Evolutionary conservation across 2,888 invertebrate genomes (phyloP).

Genomic region (Nineta flava): DNA sequence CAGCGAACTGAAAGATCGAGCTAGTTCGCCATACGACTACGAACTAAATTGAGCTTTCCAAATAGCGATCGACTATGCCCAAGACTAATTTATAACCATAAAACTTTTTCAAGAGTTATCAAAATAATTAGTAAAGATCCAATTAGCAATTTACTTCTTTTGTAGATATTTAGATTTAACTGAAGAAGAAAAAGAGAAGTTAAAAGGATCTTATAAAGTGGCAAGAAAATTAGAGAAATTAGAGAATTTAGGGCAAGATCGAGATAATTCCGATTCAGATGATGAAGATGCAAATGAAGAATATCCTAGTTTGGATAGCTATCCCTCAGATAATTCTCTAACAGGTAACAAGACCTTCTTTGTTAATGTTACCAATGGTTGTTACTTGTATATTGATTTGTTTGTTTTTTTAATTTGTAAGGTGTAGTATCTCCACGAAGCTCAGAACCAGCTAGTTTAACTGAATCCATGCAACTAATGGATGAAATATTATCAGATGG

Average conservation of each 20-base stretch:
- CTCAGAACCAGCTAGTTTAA: slow-evolving; percentile 65
- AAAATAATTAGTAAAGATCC: neutral
- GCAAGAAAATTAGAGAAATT: slow-evolving; percentile 83
- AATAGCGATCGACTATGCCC: too few relatives aligned
- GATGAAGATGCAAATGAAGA: slow-evolving; percentile 58
- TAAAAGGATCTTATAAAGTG: slow-evolving; percentile 82
- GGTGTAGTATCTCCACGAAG: slow-evolving; percentile 57
- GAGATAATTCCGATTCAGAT: slow-evolving; percentile 58
- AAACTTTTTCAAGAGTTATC: too few relatives aligned
- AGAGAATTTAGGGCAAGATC: slow-evolving; percentile 62
- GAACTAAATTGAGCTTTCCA: too few relatives aligned
- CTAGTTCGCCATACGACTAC: too few relatives aligned
- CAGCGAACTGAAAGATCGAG: too few relatives aligned
- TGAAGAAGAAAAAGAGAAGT: slow-evolving; percentile 81
- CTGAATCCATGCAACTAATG: slow-evolving; percentile 81
- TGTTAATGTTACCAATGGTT: neutral
- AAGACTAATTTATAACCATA: too few relatives aligned
- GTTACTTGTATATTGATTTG: slow-evolving; percentile 6
- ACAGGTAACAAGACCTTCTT: slow-evolving; percentile 24
- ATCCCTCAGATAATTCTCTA: slow-evolving; percentile 53
- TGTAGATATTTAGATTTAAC: slow-evolving; percentile 72
- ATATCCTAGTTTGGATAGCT: slow-evolving; percentile 67
- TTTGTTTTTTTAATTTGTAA: slow-evolving; percentile 2
- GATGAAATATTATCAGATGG: slow-evolving; percentile 70
- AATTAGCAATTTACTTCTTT: slow-evolving; percentile 9